Base-by-base conservation (phyloP, 2,113 vertebrate genomes). In the Psilopsiagon aymara region DNA sequence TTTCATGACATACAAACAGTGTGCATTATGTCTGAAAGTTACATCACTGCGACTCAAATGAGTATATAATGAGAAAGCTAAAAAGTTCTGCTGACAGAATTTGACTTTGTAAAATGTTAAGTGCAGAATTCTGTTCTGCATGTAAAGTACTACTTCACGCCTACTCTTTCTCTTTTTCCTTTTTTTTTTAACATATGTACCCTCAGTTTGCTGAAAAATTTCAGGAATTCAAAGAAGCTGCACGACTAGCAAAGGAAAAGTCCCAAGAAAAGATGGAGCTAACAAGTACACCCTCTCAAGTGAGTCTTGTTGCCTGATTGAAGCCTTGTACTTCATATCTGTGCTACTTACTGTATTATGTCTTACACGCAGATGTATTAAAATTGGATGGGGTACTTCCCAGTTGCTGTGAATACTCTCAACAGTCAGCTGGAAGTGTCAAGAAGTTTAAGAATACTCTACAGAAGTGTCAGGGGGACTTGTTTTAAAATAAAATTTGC, bases 161-260 rank as follows among this genome's bases (percentile, higher is more conserved):
- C 93, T 92, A 88, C 90, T 78, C 37, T 95, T 64, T 83, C 6
- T 88, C 25, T 59, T 70, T 53, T 57, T 67, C 44, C 17, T 60
- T 73, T 88, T 14, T 43, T 92, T 86, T 96, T 75, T 43, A 57
- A 95, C 43, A 28, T 85, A 86, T 88, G 62, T 92, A 62, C 93
- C 63, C 97, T 98, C 94, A 99, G 99, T 99, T 99, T 98, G 99
- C 99, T 97, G 99, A 99, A 96, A 99, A 99, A 97, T 99, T 99
- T 98, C 98, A 99, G 85, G 99, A 99, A 97, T 99, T 99, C 97
- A 99, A 99, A 98, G 99, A 99, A 98, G 99, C 99, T 88, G 99
- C 99, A 4, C 98, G 99, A 79, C 97, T 99, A 64, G 99, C 99
- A 79, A 99, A 99, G 96, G 99, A 99, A 98, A 99, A 99, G 97